Conservation (phyloP, 2,113 vertebrate species). For the Capreolus pygargus region DNA sequence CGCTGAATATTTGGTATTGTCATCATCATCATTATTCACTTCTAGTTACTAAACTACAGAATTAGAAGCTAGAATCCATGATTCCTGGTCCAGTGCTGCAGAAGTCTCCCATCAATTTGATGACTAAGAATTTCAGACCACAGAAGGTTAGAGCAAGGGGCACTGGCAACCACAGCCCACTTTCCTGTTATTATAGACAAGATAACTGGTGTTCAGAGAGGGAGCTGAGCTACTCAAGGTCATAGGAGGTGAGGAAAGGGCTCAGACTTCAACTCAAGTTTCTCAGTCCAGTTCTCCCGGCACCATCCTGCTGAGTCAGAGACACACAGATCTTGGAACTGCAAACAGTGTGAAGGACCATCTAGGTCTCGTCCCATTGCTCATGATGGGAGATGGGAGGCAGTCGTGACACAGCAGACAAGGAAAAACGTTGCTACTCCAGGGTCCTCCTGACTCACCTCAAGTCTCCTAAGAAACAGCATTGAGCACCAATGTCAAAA, state of each 20-base stretch:
- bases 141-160: background rate
- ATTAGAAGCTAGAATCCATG: background rate
- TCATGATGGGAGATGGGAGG: background rate
- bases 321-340: background rate
- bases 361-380: accelerated
- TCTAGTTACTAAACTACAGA: background rate
- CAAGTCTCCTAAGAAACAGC: background rate
- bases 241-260: background rate
- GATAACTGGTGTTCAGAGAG: background rate
- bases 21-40: too few species aligned
- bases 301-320: background rate
- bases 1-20: background rate
- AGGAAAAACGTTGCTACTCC: background rate
- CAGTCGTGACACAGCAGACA: accelerated
- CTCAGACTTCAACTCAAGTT: background rate
- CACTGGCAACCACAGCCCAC: background rate
- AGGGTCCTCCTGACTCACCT: background rate
- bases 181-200: background rate
- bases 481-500: background rate
- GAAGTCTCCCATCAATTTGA: background rate
- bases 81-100: background rate
- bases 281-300: background rate
- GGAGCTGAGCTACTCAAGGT: background rate
- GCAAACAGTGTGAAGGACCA: background rate
- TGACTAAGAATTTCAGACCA: background rate